phyloP scores from a whole-genome alignment of 2,888 invertebrate species.

The Rugalucina vietnamica region DNA sequence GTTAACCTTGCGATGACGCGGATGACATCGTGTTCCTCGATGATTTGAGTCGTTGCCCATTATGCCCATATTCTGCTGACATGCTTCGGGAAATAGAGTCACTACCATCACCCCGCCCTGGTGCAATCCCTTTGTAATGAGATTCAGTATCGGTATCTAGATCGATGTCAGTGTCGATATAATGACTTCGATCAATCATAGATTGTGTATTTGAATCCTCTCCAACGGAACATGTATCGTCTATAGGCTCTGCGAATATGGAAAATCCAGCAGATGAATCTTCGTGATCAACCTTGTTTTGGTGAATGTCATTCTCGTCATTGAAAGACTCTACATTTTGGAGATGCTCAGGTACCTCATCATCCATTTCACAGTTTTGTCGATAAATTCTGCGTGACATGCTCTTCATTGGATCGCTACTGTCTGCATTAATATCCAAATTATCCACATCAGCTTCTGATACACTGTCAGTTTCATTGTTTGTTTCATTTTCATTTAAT shows the following conservation, averaged over 20 bases:
- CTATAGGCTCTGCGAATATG: slow-evolving; percentile 55
- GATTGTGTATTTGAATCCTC: slow-evolving; percentile 44
- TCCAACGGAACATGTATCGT: slow-evolving; percentile 23
- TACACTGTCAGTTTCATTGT: no score
- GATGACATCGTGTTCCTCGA: slow-evolving; percentile 56
- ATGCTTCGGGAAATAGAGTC: slow-evolving; percentile 24
- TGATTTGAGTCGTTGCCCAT: slow-evolving; percentile 30
- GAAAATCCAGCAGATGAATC: slow-evolving; percentile 1
- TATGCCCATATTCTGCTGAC: slow-evolving; percentile 42
- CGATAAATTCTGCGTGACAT: background rate
- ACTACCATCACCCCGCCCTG: slow-evolving; percentile 28
- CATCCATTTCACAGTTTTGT: background rate
- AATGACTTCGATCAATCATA: slow-evolving; percentile 29
- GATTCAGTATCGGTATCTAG: slow-evolving; percentile 59
- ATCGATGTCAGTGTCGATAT: slow-evolving; percentile 41
- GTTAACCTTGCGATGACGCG: slow-evolving; percentile 65
- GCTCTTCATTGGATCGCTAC: background rate
- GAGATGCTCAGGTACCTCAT: background rate
- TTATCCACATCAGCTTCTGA: background rate
- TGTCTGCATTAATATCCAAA: background rate
- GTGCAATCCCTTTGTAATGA: slow-evolving; percentile 28
- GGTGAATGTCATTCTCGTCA: no score
- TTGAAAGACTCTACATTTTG: no score
- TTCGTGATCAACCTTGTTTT: background rate
- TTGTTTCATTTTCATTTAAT: background rate